A percentile compares a stretch with the other conserved stretches of the same genome.
Evolutionary conservation across 2,113 vertebrate species (phyloP).

Genomic region (Sphyrna mokarran): DNA sequence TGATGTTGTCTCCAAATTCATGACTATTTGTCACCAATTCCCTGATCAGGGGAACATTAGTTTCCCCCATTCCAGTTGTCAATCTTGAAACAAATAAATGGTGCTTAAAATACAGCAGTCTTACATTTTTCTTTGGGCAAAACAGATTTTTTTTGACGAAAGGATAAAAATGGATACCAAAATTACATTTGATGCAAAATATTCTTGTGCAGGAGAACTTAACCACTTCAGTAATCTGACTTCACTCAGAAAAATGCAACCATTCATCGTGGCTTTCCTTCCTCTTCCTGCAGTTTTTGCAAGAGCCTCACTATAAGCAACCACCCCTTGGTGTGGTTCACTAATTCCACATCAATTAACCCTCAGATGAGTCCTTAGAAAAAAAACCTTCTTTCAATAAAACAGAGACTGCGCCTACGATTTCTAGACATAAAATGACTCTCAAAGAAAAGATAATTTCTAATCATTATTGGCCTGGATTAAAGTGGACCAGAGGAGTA

Average conservation of each 20-base stretch:
- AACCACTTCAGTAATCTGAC: background rate
- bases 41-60: background rate
- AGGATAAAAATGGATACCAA: background rate
- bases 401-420: background rate
- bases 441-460: background rate
- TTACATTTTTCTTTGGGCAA: background rate
- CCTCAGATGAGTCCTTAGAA: background rate
- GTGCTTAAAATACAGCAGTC: background rate
- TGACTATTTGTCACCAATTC: background rate
- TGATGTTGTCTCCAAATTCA: background rate
- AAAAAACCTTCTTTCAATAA: background rate
- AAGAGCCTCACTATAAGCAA: background rate
- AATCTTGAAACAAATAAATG: background rate
- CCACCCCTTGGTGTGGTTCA: conserved; percentile 11
- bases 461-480: conserved; percentile 2
- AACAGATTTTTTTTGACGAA: background rate
- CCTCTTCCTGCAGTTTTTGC: background rate
- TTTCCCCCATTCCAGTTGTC: background rate
- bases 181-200: background rate
- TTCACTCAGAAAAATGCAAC: background rate
- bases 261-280: background rate
- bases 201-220: background rate
- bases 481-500: background rate
- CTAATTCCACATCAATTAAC: background rate
- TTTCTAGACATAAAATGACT: background rate